Evolutionary conservation across 2,888 invertebrate genomes (phyloP).

Genomic region (Ptilodon capucinus): DNA sequence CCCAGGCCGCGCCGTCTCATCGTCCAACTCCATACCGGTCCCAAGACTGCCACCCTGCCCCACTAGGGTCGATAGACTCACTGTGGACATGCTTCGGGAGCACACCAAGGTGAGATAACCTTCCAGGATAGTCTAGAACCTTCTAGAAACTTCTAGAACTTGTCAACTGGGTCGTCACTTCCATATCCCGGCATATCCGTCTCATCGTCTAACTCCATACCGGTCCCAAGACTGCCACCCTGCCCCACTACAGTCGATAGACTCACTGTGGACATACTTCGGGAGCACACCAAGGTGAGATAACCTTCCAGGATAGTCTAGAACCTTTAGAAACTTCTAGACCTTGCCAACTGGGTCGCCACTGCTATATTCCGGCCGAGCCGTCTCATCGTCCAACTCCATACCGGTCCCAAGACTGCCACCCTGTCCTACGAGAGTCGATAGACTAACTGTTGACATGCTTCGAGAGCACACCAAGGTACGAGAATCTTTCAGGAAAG

Average conservation of each 20-base stretch:
- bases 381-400: constrained; percentile 90
- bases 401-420: constrained; percentile 89
- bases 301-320: too few species aligned
- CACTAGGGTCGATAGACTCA: constrained; percentile 89
- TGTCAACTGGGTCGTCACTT: too few species aligned
- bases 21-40: constrained; percentile 88
- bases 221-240: constrained; percentile 87
- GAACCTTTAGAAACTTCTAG: too few species aligned
- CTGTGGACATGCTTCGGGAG: constrained; percentile 91
- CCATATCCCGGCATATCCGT: too few species aligned
- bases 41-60: constrained; percentile 91
- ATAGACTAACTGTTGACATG: constrained; percentile 90
- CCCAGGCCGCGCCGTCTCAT: constrained; percentile 90
- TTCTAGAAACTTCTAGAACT: too few species aligned
- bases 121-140: neutral
- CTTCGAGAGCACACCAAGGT: constrained; percentile 89
- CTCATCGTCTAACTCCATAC: too few species aligned
- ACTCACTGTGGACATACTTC: constrained; percentile 89
- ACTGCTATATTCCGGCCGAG: constrained; percentile 89
- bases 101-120: constrained; percentile 84
- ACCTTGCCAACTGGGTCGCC: too few species aligned
- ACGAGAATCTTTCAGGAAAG: too few species aligned
- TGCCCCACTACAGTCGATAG: constrained; percentile 90
- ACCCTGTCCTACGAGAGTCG: constrained; percentile 89
- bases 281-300: constrained; percentile 88